Base-by-base conservation (phyloP, 1,140 invertebrate species). In the Harpegnathos saltator region DNA sequence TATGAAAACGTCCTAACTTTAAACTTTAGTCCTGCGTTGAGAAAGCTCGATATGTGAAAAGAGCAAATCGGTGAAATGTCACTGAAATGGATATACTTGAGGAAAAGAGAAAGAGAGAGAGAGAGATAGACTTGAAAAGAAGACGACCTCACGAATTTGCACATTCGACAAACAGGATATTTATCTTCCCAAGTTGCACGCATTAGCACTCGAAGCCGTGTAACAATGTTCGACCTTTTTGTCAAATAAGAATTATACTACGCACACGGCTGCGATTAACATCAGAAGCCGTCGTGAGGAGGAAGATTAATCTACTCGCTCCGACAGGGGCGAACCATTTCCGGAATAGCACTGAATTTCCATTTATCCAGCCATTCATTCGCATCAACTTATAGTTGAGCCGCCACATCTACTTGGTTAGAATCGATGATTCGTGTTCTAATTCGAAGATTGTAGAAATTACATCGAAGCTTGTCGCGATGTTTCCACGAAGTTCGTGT, bases 271-370 rank as follows among this genome's bases (percentile, higher is more conserved):
- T 69, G 14, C 50, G 52, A 52, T 52, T 52, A 17, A 1, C 9
- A n/a, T 52, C 15, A 69, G 11, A 14, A 69, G 52, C 22, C 22
- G 3, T 66, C 1, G 4, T 7, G 22, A 68, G n/a, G 3, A 69
- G 33, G 24, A 1, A 69, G 17, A 69, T 69, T 69, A 69, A 69
- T 69, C 24, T n/a, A 69, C 48, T 69, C 52, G 14, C 17, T 52
- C 17, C 17, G 44, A 68, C 14, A 14, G 24, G 48, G 48, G 11
- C 24, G 26, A 68, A 68, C 19, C 17, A 22, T 68, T 26, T 68
- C 7, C 48, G 2, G 14, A 54, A 62, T 62, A 33, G 15, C 26
- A n/a, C 5, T 29, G 17, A 62, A 54, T 58, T 56, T 72, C 52
- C 15, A 58, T 56, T 72, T 58, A 58, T 72, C 3, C 11, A 72